Evolutionary conservation across 2,113 vertebrate genomes (phyloP), one percentile per base, ranked within the genome.

Genomic region (Leucopsar rothschildi): DNA sequence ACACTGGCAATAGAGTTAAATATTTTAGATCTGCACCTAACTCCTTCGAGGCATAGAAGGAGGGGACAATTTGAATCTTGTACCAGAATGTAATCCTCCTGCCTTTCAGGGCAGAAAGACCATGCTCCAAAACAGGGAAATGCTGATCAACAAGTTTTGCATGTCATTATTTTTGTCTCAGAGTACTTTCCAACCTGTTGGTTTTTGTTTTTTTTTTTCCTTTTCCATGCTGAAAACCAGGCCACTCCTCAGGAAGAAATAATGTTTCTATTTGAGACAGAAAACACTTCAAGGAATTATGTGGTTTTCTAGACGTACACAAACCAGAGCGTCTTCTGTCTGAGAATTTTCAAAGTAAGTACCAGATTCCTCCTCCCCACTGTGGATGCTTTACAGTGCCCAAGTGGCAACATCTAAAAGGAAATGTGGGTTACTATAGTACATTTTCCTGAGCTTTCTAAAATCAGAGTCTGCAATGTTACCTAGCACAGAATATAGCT

Each of bases 11-110:
- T 1, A 15, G n/a, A 80, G 27, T 20, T 55, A 39, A 80, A 23
- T 42, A 60, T 22, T 59, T 84, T 9, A 73, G 13, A 50, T 55
- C 39, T 63, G 49, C 53, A 37, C 28, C 28, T n/a, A 37, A 45
- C 7, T 55, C 63, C 33, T 68, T 50, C 20, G n/a, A 60, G 35
- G 45, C 37, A 47, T 21, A 53, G 19, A 63, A 27, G 37, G 24
- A 10, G 2, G 31, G 14, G 21, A 29, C 1, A 0, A 22, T 83
- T 40, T 77, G 31, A 37, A 52, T 71, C 8, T 8, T 0, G 0
- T 2, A 71, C 31, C 37, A 87, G 45, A 84, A 59, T 22, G 20
- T 6, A 65, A 49, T 6, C 1, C 27, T 73, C 9, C 27, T 65
- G 40, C 60, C 21, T 27, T 56, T 44, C 45, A 25, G 31, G 25